A percentile compares a stretch with the other conserved stretches of the same genome.
phyloP scores from a whole-genome alignment of 2,888 invertebrate species.

The Cheilosia variabilis region DNA sequence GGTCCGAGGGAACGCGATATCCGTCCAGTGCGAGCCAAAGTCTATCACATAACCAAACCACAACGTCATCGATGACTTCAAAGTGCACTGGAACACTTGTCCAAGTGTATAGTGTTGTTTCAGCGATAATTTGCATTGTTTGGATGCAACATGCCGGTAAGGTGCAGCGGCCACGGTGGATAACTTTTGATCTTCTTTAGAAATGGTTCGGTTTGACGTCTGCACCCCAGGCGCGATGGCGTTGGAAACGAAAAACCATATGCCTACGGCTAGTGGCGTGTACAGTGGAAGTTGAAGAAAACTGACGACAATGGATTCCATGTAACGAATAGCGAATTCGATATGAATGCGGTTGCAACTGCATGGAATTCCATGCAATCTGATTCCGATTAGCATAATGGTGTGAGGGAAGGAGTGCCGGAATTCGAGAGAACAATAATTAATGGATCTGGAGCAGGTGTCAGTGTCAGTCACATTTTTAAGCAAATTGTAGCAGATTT shows the following conservation, averaged over 20 bases:
- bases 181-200: conserved; percentile 50
- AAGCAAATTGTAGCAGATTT: neutral
- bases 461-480: conserved; percentile 31
- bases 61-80: conserved; percentile 39
- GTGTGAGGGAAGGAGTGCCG: neutral
- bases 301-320: neutral
- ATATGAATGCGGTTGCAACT: conserved; percentile 4
- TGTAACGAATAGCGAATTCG: neutral
- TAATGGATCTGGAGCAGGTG: conserved; percentile 54
- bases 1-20: conserved; percentile 20
- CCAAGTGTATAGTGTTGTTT: neutral
- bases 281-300: neutral
- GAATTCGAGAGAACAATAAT: neutral
- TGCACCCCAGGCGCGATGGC: conserved; percentile 18
- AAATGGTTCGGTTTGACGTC: conserved; percentile 20
- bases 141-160: conserved; percentile 50
- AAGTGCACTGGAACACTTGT: conserved; percentile 55
- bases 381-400: conserved; percentile 17
- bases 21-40: neutral
- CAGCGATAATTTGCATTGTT: conserved; percentile 43
- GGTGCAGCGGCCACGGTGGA: conserved; percentile 65
- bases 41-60: conserved; percentile 33
- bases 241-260: neutral
- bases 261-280: neutral
- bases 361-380: conserved; percentile 18